Base-by-base conservation (phyloP, 2,797 vertebrate species). In the Dryobates pubescens region DNA sequence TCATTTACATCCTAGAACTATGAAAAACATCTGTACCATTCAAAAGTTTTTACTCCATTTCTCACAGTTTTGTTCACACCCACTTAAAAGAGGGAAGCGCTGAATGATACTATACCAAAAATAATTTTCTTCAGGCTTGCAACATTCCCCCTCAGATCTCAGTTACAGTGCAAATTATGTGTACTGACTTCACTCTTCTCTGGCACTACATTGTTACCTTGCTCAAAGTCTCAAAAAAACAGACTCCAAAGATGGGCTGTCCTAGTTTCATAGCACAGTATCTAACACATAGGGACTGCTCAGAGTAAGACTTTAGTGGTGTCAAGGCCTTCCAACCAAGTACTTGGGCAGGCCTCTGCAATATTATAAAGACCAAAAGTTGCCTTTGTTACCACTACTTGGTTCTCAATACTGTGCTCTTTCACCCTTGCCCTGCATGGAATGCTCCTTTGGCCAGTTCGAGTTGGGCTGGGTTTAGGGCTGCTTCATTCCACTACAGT, bases 1-100 rank as follows among this genome's bases (percentile, higher is more conserved):
- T 5, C 0, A 23, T n/a, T 65, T 80, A 32, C 62, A 74, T 91
- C 15, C 53, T 59, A 64, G 19, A 17, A 63, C 86, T 51, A 23
- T 6, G 53, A 81, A 93, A 90, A 63, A 5, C 3, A 17, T n/a
- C 32, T 4, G 0, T 58, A 38, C 22, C 29, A 29, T 45, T 88
- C 16, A 69, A 53, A 93, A 88, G 53, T 45, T 91, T 91, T 81
- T 13, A 74, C 56, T 24, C 36, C 32, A 14, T 63, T 70, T 82
- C 54, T 76, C 76, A 86, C 34, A 56, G n/a, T 56, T 81, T 69
- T 12, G 58, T 9, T 54, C 38, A 79, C 53, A 70, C 41, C 5
- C 62, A 69, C 16, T 38, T 29, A 56, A 74, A 86, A 77, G 8
- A 63, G 9, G 6, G 20, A 82, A 49, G 63, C 59, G 13, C 30